Base-by-base conservation (phyloP, 2,113 vertebrate species). In the Antigone vipio region DNA sequence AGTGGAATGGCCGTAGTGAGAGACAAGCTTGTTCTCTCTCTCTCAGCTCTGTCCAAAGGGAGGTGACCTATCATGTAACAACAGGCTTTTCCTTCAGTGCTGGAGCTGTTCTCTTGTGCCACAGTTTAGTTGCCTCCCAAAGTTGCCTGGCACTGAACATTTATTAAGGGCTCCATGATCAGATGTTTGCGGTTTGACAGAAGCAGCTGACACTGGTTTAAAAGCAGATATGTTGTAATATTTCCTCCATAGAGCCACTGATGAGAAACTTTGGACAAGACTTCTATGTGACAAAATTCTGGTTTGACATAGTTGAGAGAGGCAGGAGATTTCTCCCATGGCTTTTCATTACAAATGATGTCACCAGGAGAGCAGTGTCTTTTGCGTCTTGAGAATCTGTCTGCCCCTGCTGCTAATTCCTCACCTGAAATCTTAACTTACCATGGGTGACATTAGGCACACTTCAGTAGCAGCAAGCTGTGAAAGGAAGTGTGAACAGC, bases 251-350 rank as follows among this genome's bases (percentile, higher is more conserved):
- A 84, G 69, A 58, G 59, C 35, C 52, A 34, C 29, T 40, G 47
- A 76, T 44, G 69, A 62, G 55, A 89, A 80, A 68, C 30, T 42
- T 64, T 3, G 5, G 67, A 52, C 53, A 52, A n/a, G 64, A 76
- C 71, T 94, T 72, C n/a, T n/a, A n/a, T n/a, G n/a, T n/a, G 72
- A n/a, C 24, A 86, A 66, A 88, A 55, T 84, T 95, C 59, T 93
- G 20, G 55, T 75, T 92, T 67, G 77, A 24, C 26, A 7, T 19
- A 69, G 47, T 32, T 60, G 77, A 68, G 62, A 63, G 19, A 58
- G 45, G 24, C n/a, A 52, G 13, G 45, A 74, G 34, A 32, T 49
- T 56, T 79, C 71, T 95, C 44, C 49, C 2, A 3, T 77, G 9
- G 15, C 27, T 59, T 95, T 92, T 77, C 47, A 18, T 63, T 44